Evolutionary conservation across 2,888 invertebrate genomes (phyloP).

Genomic region (Eumacrocentrus americanus): DNA sequence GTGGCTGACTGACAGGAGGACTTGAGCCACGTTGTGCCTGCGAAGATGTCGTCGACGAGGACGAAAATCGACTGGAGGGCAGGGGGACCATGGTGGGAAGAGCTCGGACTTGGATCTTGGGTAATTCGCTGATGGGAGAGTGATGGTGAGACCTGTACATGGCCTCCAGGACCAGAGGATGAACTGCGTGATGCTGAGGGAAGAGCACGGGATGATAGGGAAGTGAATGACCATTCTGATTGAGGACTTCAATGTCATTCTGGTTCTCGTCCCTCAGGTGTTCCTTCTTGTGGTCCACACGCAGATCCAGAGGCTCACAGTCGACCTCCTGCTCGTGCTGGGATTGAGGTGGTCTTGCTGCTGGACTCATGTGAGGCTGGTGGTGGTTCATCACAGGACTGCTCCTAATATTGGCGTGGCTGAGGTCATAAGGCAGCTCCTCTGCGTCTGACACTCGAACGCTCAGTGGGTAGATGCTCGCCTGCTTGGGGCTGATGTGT

Average conservation of each 20-base stretch:
- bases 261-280: conserved; percentile 84
- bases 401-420: conserved; percentile 59
- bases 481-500: conserved; percentile 75
- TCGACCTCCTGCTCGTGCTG: conserved; percentile 60
- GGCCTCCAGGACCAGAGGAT: conserved; percentile 75
- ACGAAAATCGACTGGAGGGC: conserved; percentile 52
- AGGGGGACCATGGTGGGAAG: conserved; percentile 59
- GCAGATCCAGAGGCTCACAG: conserved; percentile 86
- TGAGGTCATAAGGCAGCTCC: conserved; percentile 75
- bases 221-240: conserved; percentile 52
- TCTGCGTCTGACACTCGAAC: conserved; percentile 67
- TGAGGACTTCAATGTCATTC: conserved; percentile 70
- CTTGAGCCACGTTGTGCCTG: conserved; percentile 41
- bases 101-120: conserved; percentile 63
- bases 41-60: conserved; percentile 62
- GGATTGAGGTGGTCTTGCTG: conserved; percentile 65
- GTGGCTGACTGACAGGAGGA: conserved; percentile 53
- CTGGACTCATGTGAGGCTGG: conserved; percentile 67
- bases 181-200: conserved; percentile 64
- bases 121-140: conserved; percentile 65
- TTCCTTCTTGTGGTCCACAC: conserved; percentile 82
- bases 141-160: conserved; percentile 69
- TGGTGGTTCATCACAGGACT: conserved; percentile 62
- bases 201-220: conserved; percentile 58
- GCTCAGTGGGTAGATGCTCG: conserved; percentile 73